phyloP scores from a whole-genome alignment of 2,888 invertebrate species.

The Drosophila neotestacea region DNA sequence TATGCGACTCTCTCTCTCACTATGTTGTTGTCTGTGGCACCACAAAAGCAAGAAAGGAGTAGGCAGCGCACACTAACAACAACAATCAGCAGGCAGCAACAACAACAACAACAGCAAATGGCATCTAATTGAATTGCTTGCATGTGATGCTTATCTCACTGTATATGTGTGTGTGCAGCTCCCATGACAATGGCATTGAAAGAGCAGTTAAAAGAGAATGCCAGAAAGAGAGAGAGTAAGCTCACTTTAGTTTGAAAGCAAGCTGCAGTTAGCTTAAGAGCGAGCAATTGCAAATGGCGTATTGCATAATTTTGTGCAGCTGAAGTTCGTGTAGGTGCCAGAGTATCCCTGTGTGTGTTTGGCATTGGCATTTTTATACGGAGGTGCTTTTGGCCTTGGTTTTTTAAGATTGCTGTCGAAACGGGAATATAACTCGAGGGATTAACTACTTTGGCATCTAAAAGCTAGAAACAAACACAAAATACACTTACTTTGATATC shows the following conservation, averaged over 20 bases:
- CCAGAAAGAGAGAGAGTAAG: slow-evolving; percentile 22
- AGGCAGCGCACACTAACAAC: slow-evolving; percentile 35
- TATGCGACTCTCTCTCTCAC: slow-evolving; percentile 37
- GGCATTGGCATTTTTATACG: slow-evolving; percentile 4
- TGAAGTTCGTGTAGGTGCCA: slow-evolving; percentile 36
- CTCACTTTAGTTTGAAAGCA: slow-evolving; percentile 30
- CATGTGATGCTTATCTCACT: slow-evolving; percentile 54
- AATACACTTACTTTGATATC: too few relatives aligned
- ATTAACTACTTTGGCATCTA: slow-evolving; percentile 1
- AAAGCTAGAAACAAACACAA: background rate
- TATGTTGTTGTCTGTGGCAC: slow-evolving; percentile 77
- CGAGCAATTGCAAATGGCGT: slow-evolving; percentile 42
- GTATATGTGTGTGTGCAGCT: slow-evolving; percentile 44
- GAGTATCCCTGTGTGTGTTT: slow-evolving; percentile 9
- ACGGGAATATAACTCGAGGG: slow-evolving; percentile 25
- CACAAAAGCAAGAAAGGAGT: slow-evolving; percentile 49
- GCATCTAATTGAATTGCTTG: slow-evolving; percentile 79
- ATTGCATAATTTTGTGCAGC: slow-evolving; percentile 76
- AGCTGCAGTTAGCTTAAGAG: slow-evolving; percentile 45
- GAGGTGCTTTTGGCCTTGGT: slow-evolving; percentile 56
- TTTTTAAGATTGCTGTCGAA: slow-evolving; percentile 32
- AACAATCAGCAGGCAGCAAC: slow-evolving; percentile 3
- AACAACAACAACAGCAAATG: slow-evolving; percentile 49
- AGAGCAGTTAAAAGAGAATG: slow-evolving; percentile 38
- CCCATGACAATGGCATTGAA: slow-evolving; percentile 82